Evolutionary conservation across 2,113 vertebrate species (phyloP).

Genomic region (Triplophysa dalaica): DNA sequence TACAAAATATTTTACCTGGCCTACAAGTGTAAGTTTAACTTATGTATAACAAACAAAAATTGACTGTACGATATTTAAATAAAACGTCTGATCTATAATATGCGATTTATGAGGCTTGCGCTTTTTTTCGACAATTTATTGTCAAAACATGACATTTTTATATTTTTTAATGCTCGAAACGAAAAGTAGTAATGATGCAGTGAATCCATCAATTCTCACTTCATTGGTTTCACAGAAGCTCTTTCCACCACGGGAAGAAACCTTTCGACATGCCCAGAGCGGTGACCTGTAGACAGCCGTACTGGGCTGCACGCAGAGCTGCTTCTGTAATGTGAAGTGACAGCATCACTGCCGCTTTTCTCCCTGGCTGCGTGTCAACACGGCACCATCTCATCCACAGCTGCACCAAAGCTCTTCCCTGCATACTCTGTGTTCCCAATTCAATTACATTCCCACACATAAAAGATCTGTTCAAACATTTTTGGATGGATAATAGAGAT

Average conservation of each 20-base stretch:
- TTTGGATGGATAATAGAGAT: not conserved
- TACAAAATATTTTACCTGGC: too few relatives aligned
- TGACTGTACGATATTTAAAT: too few relatives aligned
- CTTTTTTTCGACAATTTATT: too few relatives aligned
- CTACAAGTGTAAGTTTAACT: too few relatives aligned
- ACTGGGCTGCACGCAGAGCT: constrained; percentile 7
- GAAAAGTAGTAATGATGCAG: too few relatives aligned
- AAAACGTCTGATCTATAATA: too few relatives aligned
- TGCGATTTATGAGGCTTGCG: too few relatives aligned
- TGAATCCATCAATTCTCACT: not conserved
- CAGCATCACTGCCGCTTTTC: constrained; percentile 11
- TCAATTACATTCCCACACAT: constrained; percentile 3
- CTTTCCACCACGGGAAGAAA: not conserved
- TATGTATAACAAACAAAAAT: too few relatives aligned
- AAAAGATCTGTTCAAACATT: constrained; percentile 18
- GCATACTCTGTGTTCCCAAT: constrained; percentile 4
- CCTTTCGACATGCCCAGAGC: not conserved
- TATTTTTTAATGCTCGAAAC: too few relatives aligned
- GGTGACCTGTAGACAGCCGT: not conserved
- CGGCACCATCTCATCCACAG: constrained; percentile 17
- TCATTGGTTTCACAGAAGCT: not conserved
- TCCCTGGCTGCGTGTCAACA: not conserved
- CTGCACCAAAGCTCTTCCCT: constrained; percentile 17
- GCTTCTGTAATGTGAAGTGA: constrained; percentile 13
- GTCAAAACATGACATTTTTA: too few relatives aligned